Evolutionary conservation across 2,113 vertebrate species (phyloP).

Genomic region (Trinectes maculatus): DNA sequence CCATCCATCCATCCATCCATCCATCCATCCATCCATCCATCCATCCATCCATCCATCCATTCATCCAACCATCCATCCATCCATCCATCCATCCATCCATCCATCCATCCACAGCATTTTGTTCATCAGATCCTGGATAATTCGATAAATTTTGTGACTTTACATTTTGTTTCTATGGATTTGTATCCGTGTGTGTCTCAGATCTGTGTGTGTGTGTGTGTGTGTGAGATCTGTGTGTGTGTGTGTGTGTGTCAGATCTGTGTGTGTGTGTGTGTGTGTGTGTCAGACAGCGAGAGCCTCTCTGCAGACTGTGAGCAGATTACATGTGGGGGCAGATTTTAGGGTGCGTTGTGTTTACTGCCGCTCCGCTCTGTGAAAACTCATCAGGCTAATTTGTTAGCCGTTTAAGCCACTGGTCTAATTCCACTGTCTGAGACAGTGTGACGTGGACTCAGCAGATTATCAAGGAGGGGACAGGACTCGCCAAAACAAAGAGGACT

Average conservation of each 20-base stretch:
- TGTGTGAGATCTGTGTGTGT: too few species aligned
- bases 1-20: too few species aligned
- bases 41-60: too few species aligned
- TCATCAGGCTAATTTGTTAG: conserved; percentile 70
- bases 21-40: too few species aligned
- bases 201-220: too few species aligned
- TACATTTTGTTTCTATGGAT: too few species aligned
- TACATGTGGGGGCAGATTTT: conserved; percentile 57
- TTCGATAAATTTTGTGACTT: too few species aligned
- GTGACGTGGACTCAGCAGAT: conserved; percentile 59
- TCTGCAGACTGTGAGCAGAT: conserved; percentile 71
- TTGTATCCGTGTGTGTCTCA: too few species aligned
- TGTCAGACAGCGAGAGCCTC: conserved; percentile 61
- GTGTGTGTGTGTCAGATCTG: neutral
- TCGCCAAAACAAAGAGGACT: conserved; percentile 66
- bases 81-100: too few species aligned
- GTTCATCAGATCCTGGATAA: too few species aligned
- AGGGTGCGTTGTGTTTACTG: conserved; percentile 10
- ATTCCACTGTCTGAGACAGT: conserved; percentile 68
- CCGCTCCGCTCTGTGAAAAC: conserved; percentile 28
- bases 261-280: neutral
- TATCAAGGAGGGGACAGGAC: conserved; percentile 43
- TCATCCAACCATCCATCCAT: too few species aligned
- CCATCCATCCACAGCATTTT: too few species aligned
- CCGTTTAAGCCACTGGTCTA: conserved; percentile 73